Base-by-base conservation (phyloP, 2,113 vertebrate species). In the Kryptolebias marmoratus region DNA sequence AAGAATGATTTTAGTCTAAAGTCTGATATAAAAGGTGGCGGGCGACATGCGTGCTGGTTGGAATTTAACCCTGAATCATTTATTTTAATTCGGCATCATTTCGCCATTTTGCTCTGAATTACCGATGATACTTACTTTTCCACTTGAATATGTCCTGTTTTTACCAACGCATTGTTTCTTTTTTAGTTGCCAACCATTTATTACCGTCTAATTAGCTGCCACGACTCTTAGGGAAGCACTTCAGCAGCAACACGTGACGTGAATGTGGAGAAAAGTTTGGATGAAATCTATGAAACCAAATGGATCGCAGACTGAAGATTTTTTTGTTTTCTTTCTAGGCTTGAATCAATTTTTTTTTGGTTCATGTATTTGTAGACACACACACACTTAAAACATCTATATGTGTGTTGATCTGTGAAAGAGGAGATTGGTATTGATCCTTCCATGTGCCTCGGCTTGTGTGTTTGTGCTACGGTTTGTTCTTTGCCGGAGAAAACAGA, bases 351-450 rank as follows among this genome's bases (percentile, higher is more conserved):
- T 73, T 66, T 13, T 22, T 65, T 42, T 22, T 48, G 30, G 32
- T 48, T 61, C 16, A 32, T 47, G 52, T 48, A 27, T 16, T 64
- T 45, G 36, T 32, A 32, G 22, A 42, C 22, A 61, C 62, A 30
- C 42, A 22, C 5, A 52, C 56, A 13, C 66, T 58, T 63, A 12
- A 80, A 39, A 47, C 57, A 39, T 69, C 63, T 77, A 8, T 64
- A 13, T 67, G 63, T 56, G 59, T 59, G 62, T 64, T 71, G 57
- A 71, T 66, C 30, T 69, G 59, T 60, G 65, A 76, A 73, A n/a
- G 6, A 60, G 50, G 45, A 71, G 57, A 67, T 64, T 55, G 50
- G 36, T 84, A 86, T 82, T 16, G 79, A 88, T 86, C 61, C 39
- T 11, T 59, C 58, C 65, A 15, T 50, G 39, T 71, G 55, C 49